These are phyloP conservation scores for Anodontia alba DNA, from an alignment of 2,888 invertebrate species.

Conservation along the genomic window DNA sequence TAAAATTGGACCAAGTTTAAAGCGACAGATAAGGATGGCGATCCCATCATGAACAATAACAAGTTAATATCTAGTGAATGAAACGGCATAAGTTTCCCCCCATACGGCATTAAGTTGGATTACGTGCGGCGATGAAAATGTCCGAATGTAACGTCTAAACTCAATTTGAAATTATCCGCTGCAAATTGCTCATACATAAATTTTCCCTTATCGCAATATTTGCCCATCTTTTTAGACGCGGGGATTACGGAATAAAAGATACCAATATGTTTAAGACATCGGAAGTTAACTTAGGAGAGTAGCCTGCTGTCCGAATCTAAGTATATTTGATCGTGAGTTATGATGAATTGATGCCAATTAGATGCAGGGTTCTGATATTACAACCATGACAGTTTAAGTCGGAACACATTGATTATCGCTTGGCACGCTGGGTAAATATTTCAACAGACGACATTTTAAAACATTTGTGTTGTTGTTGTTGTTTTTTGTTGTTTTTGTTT, in stretches of 20 bases:
- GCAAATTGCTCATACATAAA: slow-evolving; percentile 69
- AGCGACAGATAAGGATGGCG: slow-evolving; percentile 51
- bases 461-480: no score
- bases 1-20: slow-evolving; percentile 63
- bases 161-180: slow-evolving; percentile 61
- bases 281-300: slow-evolving; percentile 3
- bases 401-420: background rate
- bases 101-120: slow-evolving; percentile 49
- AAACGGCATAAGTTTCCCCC: slow-evolving; percentile 57
- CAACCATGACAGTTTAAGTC: background rate
- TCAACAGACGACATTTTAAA: no score
- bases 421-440: no score
- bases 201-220: slow-evolving; percentile 66
- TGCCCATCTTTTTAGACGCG: slow-evolving; percentile 53
- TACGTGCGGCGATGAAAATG: slow-evolving; percentile 55
- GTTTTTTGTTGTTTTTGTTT: no score
- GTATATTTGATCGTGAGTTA: slow-evolving; percentile 16
- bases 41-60: slow-evolving; percentile 62
- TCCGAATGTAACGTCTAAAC: slow-evolving; percentile 56
- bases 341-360: slow-evolving; percentile 18
- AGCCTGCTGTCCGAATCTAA: background rate
- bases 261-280: slow-evolving; percentile 17
- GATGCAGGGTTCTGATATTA: background rate
- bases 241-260: background rate
- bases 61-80: slow-evolving; percentile 67